Conservation (phyloP, 2,113 vertebrate genomes). For the Gallinago jamesoni region DNA sequence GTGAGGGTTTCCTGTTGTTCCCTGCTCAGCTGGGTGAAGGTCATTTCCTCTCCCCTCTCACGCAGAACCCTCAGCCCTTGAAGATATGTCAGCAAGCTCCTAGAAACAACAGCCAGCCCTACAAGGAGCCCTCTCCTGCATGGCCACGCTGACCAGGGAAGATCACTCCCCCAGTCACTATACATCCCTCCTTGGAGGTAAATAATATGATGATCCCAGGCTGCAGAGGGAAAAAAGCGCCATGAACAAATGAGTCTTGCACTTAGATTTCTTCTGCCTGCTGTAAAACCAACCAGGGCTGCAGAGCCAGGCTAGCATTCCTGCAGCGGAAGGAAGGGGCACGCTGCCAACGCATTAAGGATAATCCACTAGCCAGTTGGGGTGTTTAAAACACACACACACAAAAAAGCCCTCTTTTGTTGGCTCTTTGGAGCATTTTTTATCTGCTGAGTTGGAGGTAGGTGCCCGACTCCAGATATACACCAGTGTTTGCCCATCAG, state of each 20-base stretch:
- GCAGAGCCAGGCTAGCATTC: not conserved
- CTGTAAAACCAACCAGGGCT: not conserved
- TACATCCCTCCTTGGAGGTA: not conserved
- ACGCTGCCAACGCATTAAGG: not conserved
- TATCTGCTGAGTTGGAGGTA: not conserved
- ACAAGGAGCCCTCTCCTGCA: not conserved
- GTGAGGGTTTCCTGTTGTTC: conserved; percentile 54
- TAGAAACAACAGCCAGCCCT: not conserved
- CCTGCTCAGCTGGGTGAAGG: conserved; percentile 43
- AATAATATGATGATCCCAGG: not conserved
- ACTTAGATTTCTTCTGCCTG: not conserved
- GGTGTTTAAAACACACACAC: not conserved
- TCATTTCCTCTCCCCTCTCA: conserved; percentile 56
- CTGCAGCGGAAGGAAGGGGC: not conserved
- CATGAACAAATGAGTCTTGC: not conserved
- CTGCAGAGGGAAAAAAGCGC: not conserved
- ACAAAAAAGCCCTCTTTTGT: not conserved
- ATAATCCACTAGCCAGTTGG: not conserved
- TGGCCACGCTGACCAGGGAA: accelerated
- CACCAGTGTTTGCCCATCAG: not conserved
- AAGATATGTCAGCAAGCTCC: not conserved
- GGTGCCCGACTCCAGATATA: not conserved
- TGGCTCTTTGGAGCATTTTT: not conserved
- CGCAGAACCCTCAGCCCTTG: not conserved
- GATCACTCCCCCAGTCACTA: not conserved